A percentile compares a stretch with the other conserved stretches of the same genome.
phyloP scores from a whole-genome alignment of 2,888 invertebrate genomes.

The Oxycera nigricornis region DNA sequence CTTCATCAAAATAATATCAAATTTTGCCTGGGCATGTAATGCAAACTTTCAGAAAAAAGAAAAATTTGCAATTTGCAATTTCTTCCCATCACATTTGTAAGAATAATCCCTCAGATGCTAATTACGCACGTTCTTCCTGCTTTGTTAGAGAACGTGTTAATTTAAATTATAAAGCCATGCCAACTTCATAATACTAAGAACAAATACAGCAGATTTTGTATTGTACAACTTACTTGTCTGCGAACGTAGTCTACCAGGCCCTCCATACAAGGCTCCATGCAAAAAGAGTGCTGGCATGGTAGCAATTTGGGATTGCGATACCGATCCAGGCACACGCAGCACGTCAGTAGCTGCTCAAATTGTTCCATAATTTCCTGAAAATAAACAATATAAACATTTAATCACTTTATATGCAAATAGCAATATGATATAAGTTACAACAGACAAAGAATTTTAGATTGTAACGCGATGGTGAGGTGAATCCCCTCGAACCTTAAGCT shows the following conservation, averaged over 20 bases:
- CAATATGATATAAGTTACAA: slow-evolving; percentile 14
- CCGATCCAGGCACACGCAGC: slow-evolving; percentile 97
- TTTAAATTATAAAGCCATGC: slow-evolving; percentile 11
- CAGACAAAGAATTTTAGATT: slow-evolving; percentile 2
- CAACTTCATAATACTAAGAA: background rate
- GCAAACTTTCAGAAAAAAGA: no score
- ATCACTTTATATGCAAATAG: slow-evolving; percentile 10
- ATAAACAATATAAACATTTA: slow-evolving; percentile 30
- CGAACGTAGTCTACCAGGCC: slow-evolving; percentile 94
- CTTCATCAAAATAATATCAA: no score
- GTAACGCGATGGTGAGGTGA: background rate
- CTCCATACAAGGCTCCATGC: slow-evolving; percentile 98
- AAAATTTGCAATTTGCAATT: no score
- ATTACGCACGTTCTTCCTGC: background rate
- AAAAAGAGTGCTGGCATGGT: slow-evolving; percentile 99
- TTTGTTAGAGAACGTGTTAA: slow-evolving; percentile 18
- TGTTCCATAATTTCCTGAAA: slow-evolving; percentile 79
- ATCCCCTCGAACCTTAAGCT: background rate
- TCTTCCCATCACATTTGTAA: no score
- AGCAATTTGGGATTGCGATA: slow-evolving; percentile 97
- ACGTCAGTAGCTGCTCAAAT: slow-evolving; percentile 96
- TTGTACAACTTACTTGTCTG: slow-evolving; percentile 73
- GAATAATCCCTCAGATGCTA: no score
- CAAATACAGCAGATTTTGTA: background rate
- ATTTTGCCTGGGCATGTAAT: no score